phyloP scores from a whole-genome alignment of 53 echinoderm and acorn worm genomes.

The Zoroaster sp. region DNA sequence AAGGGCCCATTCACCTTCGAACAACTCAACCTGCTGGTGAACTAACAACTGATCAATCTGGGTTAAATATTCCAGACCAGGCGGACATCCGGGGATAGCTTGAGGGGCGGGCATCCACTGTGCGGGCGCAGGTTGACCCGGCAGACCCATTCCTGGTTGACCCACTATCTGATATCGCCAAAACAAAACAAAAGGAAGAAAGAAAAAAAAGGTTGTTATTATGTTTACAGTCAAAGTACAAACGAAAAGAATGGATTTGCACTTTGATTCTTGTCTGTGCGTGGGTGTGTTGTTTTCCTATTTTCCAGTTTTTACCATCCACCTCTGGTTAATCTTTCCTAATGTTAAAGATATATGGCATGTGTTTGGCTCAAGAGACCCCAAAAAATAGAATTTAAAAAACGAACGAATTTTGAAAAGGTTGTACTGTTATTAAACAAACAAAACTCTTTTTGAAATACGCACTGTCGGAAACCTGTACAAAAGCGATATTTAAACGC shows the following conservation, averaged over 20 bases:
- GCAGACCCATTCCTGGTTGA: conserved; percentile 53
- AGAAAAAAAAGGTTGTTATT: too few relatives aligned
- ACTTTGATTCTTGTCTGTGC: not conserved
- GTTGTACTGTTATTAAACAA: too few relatives aligned
- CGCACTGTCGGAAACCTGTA: too few relatives aligned
- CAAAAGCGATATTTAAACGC: too few relatives aligned
- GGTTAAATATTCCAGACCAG: conserved; percentile 79
- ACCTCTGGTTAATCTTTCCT: not conserved
- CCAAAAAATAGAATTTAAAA: too few relatives aligned
- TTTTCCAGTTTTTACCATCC: not conserved
- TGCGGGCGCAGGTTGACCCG: conserved; percentile 57
- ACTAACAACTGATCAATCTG: conserved; percentile 78
- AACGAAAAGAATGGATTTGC: not conserved
- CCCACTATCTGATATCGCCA: conserved; percentile 1
- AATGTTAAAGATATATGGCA: not conserved
- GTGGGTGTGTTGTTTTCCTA: not conserved
- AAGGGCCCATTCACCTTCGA: conserved; percentile 61
- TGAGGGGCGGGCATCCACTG: conserved; percentile 86
- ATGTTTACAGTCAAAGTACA: not conserved
- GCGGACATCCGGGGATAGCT: conserved; percentile 65
- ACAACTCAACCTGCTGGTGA: conserved; percentile 73
- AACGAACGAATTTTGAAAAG: too few relatives aligned
- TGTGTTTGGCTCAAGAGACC: too few relatives aligned
- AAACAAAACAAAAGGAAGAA: not conserved
- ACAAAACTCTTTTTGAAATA: too few relatives aligned